Evolutionary conservation across 2,888 invertebrate genomes (phyloP), one percentile per base, ranked within the genome.

Genomic region (Protophormia terraenovae): DNA sequence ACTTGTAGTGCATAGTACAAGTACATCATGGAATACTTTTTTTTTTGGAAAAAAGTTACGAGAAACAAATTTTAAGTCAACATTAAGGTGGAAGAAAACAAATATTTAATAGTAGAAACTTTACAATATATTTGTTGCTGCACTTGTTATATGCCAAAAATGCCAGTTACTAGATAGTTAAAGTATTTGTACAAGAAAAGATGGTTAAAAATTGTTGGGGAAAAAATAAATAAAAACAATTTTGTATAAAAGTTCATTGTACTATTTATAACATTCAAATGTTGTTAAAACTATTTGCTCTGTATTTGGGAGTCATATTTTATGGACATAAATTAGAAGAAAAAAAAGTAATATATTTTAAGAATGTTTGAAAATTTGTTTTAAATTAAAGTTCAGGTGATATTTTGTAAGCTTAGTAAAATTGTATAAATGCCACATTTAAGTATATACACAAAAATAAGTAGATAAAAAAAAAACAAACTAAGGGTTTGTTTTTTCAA

Each of bases 61-160:
- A 53, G 8, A 69, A 76, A 69, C 47, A 69, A 82, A 62, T 76
- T 81, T 69, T 45, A 82, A 69, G 69, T 82, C 75, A 82, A 76
- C 45, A 76, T 82, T 62, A 69, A 76, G 75, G 69, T 82, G 62
- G 62, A 75, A 27, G 58, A 69, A 75, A 69, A 69, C 69, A 82
- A 82, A 81, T 81, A 81, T 75, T 75, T 60, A 69, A 60, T 81
- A 62, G 16, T 6, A 62, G 41, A 81, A 69, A 69, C 32, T 67
- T 75, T 53, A 12, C 16, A 67, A 81, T 50, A 7, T 67, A 32
- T 66, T 64, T 67, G 62, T 62, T 41, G 22, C n/a, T 45, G 35
- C 53, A 41, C 4, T 41, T 75, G 58, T 41, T 60, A 16, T 64
- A 62, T 41, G 27, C 19, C 62, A 64, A 64, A 45, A 53, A 58